A percentile compares a stretch with the other conserved stretches of the same genome.
phyloP scores from a whole-genome alignment of 2,797 vertebrate genomes.

The Lindbergichthys nudifrons region DNA sequence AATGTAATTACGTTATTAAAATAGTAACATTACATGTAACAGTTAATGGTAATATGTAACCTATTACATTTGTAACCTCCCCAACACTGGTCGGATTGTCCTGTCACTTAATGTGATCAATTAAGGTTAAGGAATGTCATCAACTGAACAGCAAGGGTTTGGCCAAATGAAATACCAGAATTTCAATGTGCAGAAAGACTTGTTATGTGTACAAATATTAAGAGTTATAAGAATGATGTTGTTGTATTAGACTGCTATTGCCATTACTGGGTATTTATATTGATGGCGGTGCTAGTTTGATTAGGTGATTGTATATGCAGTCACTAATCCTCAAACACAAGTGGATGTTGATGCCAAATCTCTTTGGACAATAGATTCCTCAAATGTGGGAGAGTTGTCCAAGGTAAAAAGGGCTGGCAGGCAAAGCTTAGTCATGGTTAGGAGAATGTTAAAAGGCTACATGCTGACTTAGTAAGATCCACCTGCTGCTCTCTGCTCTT shows the following conservation, averaged over 20 bases:
- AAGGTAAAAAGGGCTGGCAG: constrained; percentile 61
- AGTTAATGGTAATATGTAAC: too few species aligned
- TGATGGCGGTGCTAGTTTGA: too few species aligned
- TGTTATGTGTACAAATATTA: background rate
- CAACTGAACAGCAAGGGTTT: background rate
- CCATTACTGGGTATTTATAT: background rate
- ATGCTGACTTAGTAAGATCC: constrained; percentile 70
- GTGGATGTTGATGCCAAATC: background rate
- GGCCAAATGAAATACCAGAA: background rate
- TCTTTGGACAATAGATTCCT: background rate
- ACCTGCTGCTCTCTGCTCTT: constrained; percentile 68
- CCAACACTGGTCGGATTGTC: background rate
- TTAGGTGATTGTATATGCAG: background rate
- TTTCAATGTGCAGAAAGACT: background rate
- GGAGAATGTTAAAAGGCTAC: constrained; percentile 46
- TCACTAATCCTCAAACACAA: background rate
- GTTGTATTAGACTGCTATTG: background rate
- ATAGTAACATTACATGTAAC: too few species aligned
- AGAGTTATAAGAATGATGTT: background rate
- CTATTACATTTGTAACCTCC: too few species aligned
- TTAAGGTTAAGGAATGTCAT: too few species aligned
- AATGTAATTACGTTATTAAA: too few species aligned
- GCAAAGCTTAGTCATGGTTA: constrained; percentile 65
- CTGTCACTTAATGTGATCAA: background rate
- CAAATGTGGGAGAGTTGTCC: constrained; percentile 21